A percentile compares a stretch with the other conserved stretches of the same genome.
phyloP scores from a whole-genome alignment of 37 sponge, comb jelly and placozoan genomes.

The Tethya wilhelma region DNA sequence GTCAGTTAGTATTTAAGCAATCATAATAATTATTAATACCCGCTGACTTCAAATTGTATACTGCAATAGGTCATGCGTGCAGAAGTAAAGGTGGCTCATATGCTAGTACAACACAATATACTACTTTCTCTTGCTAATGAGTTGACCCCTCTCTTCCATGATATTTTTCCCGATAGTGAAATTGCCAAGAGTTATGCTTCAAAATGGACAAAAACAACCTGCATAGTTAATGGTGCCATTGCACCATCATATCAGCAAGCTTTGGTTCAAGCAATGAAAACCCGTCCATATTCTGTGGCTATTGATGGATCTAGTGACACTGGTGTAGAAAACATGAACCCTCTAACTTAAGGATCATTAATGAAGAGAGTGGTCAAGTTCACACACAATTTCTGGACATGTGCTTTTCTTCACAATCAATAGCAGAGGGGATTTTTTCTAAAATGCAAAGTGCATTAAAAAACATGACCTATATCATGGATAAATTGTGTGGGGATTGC shows the following conservation, averaged over 20 bases:
- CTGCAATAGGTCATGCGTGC: conserved; percentile 49
- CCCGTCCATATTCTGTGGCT: conserved; percentile 44
- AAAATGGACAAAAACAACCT: conserved; percentile 66
- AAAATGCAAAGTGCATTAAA: conserved; percentile 47
- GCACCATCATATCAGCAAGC: conserved; percentile 34
- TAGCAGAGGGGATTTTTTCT: conserved; percentile 48
- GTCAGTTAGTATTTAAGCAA: too few species aligned
- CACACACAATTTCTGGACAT: conserved; percentile 58
- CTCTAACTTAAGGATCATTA: conserved; percentile 50
- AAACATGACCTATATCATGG: conserved; percentile 32
- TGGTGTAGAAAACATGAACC: conserved; percentile 73
- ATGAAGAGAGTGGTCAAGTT: conserved; percentile 22
- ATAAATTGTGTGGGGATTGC: conserved; percentile 49
- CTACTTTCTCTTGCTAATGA: conserved; percentile 64
- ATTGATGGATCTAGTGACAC: conserved; percentile 80
- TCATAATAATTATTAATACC: too few species aligned
- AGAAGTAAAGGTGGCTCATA: conserved; percentile 56
- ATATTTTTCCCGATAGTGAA: conserved; percentile 55
- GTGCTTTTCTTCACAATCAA: conserved; percentile 58
- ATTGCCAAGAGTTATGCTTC: conserved; percentile 51
- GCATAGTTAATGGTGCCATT: conserved; percentile 72
- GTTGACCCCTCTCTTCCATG: conserved; percentile 42
- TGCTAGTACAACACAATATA: conserved; percentile 52
- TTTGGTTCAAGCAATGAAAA: conserved; percentile 52
- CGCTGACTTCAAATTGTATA: too few species aligned